Percentiles rank a stretch among this genome's conserved stretches.
Conservation (phyloP, 2,888 invertebrate genomes). For the Polymixis flavicincta region DNA sequence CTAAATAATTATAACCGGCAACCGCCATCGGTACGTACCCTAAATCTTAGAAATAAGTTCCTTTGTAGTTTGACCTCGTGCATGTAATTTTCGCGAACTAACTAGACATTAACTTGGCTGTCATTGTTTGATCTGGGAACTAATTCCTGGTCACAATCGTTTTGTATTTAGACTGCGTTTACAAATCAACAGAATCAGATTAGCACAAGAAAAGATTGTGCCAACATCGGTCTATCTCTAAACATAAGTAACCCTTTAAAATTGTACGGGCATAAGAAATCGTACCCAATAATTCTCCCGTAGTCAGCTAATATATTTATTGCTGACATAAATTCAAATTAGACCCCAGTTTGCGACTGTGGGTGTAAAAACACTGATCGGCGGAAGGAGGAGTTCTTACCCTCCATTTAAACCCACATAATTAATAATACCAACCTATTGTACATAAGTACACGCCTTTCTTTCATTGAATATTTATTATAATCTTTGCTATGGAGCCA, state of each 20-base stretch:
- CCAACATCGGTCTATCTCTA: conserved; percentile 23
- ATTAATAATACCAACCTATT: conserved; percentile 24
- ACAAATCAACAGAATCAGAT: conserved; percentile 3
- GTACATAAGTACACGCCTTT: neutral
- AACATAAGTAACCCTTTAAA: conserved; percentile 63
- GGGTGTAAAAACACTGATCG: conserved; percentile 70
- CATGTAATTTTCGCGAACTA: neutral
- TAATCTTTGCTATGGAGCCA: too few species aligned
- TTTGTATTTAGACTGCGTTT: neutral
- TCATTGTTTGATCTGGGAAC: neutral
- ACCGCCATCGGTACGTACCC: neutral
- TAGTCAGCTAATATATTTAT: conserved; percentile 78
- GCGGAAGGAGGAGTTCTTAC: conserved; percentile 60
- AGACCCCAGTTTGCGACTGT: conserved; percentile 70
- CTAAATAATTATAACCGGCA: neutral
- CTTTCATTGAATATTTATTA: neutral
- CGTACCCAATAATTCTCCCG: conserved; percentile 72
- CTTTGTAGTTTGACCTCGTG: too few species aligned
- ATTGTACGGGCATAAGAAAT: conserved; percentile 66
- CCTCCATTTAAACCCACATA: conserved; percentile 31
- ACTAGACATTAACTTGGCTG: neutral
- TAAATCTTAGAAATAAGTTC: too few species aligned
- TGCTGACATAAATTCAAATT: conserved; percentile 79
- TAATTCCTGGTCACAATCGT: neutral
- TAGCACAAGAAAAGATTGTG: conserved; percentile 25